Evolutionary conservation across 2,797 vertebrate genomes (phyloP).

Genomic region (Anolis apletophallus): DNA sequence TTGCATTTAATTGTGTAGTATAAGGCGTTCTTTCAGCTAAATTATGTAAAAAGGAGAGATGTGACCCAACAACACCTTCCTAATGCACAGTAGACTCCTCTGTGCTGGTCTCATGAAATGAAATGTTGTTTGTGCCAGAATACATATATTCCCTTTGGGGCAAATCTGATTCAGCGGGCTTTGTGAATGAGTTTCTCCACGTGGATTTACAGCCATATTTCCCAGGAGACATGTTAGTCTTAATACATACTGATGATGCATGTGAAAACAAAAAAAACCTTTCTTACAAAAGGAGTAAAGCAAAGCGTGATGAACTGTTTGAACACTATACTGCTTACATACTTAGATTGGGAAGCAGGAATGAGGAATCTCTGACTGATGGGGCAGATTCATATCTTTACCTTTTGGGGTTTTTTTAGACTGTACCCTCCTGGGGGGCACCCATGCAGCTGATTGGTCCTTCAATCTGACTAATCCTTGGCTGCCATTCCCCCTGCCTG

Average conservation of each 20-base stretch:
- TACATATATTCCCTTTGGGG: neutral
- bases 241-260: neutral
- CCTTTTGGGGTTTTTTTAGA: too few species aligned
- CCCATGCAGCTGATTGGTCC: too few species aligned
- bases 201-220: neutral
- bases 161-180: neutral
- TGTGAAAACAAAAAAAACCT: neutral
- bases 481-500: too few species aligned
- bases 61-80: neutral
- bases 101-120: neutral
- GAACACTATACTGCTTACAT: neutral
- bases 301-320: conserved; percentile 27
- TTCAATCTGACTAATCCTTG: too few species aligned
- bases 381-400: too few species aligned
- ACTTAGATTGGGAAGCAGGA: neutral
- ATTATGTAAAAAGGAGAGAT: conserved; percentile 55
- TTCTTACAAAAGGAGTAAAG: neutral
- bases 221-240: neutral
- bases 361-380: neutral
- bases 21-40: conserved; percentile 57
- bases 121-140: neutral
- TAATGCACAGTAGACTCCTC: neutral
- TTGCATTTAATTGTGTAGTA: conserved; percentile 56
- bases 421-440: too few species aligned
- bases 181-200: neutral